Conservation (phyloP, 2,113 vertebrate genomes). For the Phalacrocorax pelagicus region DNA sequence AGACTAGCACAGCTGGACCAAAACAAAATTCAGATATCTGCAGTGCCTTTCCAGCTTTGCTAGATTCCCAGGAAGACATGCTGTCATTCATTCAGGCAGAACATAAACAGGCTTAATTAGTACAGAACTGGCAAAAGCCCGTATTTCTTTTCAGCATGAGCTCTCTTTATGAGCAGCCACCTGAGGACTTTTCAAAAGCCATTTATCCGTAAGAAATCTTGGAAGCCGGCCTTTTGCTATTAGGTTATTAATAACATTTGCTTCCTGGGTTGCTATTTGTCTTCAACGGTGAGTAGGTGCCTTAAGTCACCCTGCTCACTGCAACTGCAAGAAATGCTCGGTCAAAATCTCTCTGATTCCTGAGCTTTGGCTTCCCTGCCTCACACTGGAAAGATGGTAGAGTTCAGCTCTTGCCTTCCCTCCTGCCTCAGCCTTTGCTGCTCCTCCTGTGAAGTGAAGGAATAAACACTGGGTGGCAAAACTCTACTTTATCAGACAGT, state of each 20-base stretch:
- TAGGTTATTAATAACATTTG: neutral
- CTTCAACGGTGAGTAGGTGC: neutral
- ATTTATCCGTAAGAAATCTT: neutral
- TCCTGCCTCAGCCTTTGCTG: neutral
- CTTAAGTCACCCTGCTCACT: neutral
- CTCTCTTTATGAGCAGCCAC: neutral
- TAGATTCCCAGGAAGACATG: neutral
- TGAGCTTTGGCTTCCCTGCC: neutral
- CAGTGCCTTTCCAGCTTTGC: neutral
- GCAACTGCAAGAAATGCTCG: neutral
- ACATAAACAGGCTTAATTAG: conserved; percentile 53
- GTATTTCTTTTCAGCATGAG: neutral
- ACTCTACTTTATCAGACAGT: neutral
- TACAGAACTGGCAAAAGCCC: neutral
- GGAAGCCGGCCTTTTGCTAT: neutral
- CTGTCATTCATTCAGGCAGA: neutral
- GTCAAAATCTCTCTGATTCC: neutral
- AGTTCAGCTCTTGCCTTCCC: neutral
- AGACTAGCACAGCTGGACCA: neutral
- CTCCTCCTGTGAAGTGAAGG: neutral
- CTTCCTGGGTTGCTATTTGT: neutral
- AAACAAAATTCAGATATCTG: neutral
- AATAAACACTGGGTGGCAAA: neutral
- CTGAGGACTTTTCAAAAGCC: neutral
- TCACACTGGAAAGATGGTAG: neutral